These are phyloP conservation scores for Chinchilla lanigera DNA, from an alignment of 2,113 vertebrate genomes.

Conservation along the genomic window DNA sequence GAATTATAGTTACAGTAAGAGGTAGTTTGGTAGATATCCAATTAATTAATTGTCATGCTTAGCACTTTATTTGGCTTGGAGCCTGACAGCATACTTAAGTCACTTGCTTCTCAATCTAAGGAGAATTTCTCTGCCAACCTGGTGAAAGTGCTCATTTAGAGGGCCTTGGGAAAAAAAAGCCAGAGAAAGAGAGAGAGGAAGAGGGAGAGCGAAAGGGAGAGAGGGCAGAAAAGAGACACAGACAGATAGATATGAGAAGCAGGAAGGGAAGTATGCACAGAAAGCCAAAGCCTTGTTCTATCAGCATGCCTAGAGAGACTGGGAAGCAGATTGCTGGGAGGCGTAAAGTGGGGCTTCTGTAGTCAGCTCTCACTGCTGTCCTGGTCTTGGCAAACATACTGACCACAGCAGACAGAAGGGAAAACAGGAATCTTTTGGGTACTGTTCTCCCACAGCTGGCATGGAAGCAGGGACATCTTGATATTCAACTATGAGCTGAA, in stretches of 20 bases:
- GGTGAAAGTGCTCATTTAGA: neutral
- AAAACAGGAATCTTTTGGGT: neutral
- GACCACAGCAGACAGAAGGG: neutral
- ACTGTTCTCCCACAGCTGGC: neutral
- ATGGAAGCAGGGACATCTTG: neutral
- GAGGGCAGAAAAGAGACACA: neutral
- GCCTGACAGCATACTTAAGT: conserved; percentile 57
- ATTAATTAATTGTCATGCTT: conserved; percentile 74
- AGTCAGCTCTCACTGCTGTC: neutral
- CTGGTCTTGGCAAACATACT: neutral
- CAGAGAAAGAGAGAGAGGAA: neutral
- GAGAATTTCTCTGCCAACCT: neutral
- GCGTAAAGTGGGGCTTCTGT: neutral
- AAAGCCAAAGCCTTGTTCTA: neutral
- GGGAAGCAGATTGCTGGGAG: neutral
- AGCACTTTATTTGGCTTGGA: conserved; percentile 61
- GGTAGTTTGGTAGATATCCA: conserved; percentile 74
- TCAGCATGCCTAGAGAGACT: neutral
- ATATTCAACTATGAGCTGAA: conserved; percentile 15
- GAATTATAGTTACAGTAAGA: conserved; percentile 72
- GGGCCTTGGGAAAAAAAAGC: neutral
- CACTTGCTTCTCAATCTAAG: conserved; percentile 62
- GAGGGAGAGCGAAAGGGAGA: neutral
- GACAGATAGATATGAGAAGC: neutral
- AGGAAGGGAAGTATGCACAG: neutral